A percentile compares a stretch with the other conserved stretches of the same genome.
Conservation (phyloP, 1,140 invertebrate genomes). For the silkworm (Bombyx mori) region DNA sequence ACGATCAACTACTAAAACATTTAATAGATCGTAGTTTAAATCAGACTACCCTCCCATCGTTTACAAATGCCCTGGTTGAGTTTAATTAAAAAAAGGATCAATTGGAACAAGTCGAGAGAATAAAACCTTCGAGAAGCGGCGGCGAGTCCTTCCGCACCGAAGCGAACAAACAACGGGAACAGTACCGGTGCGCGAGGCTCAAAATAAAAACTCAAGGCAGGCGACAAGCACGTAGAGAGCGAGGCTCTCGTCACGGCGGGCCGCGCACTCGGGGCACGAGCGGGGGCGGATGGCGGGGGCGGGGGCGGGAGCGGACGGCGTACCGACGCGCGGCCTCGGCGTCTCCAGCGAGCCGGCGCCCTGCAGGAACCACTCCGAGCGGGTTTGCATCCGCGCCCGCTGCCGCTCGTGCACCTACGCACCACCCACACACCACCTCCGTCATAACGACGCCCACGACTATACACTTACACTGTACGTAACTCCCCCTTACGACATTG, state of each 20-base stretch:
- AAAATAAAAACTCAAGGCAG: slow-evolving; percentile 72
- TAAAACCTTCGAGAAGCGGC: slow-evolving; percentile 25
- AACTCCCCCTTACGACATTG: too few species aligned
- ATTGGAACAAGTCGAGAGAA: slow-evolving; percentile 8
- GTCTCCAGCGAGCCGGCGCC: slow-evolving; percentile 75
- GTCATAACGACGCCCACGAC: not conserved
- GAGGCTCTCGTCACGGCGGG: slow-evolving; percentile 43
- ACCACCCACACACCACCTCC: slow-evolving; percentile 19
- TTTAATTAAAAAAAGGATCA: too few species aligned
- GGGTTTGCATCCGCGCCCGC: slow-evolving; percentile 91
- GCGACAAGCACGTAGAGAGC: slow-evolving; percentile 69
- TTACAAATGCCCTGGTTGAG: too few species aligned
- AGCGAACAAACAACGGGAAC: slow-evolving; percentile 41
- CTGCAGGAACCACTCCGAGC: slow-evolving; percentile 94
- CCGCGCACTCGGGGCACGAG: slow-evolving; percentile 19
- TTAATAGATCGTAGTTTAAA: too few species aligned
- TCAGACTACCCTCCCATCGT: too few species aligned
- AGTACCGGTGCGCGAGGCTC: slow-evolving; percentile 55
- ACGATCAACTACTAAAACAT: too few species aligned
- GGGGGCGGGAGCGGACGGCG: slow-evolving; percentile 31
- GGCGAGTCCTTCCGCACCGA: slow-evolving; percentile 43
- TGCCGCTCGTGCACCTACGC: slow-evolving; percentile 92
- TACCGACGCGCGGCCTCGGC: slow-evolving; percentile 67
- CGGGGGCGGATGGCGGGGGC: slow-evolving; percentile 13
- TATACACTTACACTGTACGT: too few species aligned